Base-by-base conservation (phyloP, 1,140 invertebrate genomes). In the Drosophila santomea region DNA sequence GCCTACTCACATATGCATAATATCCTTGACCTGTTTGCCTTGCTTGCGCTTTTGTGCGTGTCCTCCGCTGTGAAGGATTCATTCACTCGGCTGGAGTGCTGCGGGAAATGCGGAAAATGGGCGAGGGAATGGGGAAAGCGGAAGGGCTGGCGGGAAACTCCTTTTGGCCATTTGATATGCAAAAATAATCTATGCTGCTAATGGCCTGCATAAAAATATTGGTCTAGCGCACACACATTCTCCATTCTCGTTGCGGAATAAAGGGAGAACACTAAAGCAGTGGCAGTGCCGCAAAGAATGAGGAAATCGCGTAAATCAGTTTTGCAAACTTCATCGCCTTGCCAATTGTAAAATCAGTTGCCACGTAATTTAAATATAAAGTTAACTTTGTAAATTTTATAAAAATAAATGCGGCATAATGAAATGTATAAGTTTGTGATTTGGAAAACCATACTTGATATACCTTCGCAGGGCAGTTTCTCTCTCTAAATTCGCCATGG, bases 21-120 rank as follows among this genome's bases (percentile, higher is more conserved):
- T 86, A 82, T 88, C 83, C 82, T 86, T 86, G 82, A 86, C 82
- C 82, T 44, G 77, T 80, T 80, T 84, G 63, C 69, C 57, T 72
- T 74, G 73, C 61, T 82, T 79, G 75, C 69, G 66, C 83, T 86
- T 88, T 86, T 88, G 64, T 82, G 79, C 67, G 83, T 76, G 39
- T 56, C 28, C 50, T 39, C 41, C 20, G 39, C 61, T 43, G 20
- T 55, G 20, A 45, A 44, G 48, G 54, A 62, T 54, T 52, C 48
- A 11, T 25, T 54, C 47, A 10, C 45, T 52, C 32, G 39, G 4
- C 14, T 36, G 28, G 28, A 51, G 48, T 48, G 32, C 51, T 20
- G 17, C 8, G 23, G 36, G 25, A 20, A 54, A 38, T 23, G n/a
- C 7, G 3, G 52, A 25, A 41, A 39, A 25, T 14, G 44, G 25